A percentile compares a stretch with the other conserved stretches of the same genome.
Evolutionary conservation across 2,888 invertebrate species (phyloP).

Genomic region (Lithosia quadra): DNA sequence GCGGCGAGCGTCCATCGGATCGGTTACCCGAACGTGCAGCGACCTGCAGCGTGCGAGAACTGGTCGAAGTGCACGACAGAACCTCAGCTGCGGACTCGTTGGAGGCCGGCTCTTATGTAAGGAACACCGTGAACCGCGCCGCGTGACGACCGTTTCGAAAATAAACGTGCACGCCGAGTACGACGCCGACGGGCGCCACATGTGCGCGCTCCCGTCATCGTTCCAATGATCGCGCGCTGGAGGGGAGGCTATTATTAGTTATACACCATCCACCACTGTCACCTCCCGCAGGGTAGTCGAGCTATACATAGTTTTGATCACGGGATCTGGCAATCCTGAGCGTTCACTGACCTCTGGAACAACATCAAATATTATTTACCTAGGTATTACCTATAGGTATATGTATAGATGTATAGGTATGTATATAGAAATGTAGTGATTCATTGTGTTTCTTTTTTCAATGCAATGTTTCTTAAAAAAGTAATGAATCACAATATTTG

Average conservation of each 20-base stretch:
- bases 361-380: conserved; percentile 57
- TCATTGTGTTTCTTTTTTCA: background rate
- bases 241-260: conserved; percentile 86
- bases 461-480: background rate
- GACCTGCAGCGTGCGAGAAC: conserved; percentile 77
- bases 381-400: too few species aligned
- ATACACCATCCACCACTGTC: conserved; percentile 86
- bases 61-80: conserved; percentile 65
- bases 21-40: conserved; percentile 85
- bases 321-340: conserved; percentile 81
- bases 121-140: conserved; percentile 80
- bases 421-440: conserved; percentile 8
- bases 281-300: conserved; percentile 85
- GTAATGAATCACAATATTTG: background rate
- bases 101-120: conserved; percentile 76
- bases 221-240: conserved; percentile 79
- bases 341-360: conserved; percentile 84
- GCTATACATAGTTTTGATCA: conserved; percentile 85
- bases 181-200: conserved; percentile 80
- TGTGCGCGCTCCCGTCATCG: conserved; percentile 81
- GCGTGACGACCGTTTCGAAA: conserved; percentile 84
- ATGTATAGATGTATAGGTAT: too few species aligned
- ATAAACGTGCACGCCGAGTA: conserved; percentile 80
- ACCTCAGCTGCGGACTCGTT: conserved; percentile 59
- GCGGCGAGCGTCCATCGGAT: conserved; percentile 85